Evolutionary conservation across 64 coral and sea anemone species (phyloP).

Genomic region (Astreopora myriophthalma): DNA sequence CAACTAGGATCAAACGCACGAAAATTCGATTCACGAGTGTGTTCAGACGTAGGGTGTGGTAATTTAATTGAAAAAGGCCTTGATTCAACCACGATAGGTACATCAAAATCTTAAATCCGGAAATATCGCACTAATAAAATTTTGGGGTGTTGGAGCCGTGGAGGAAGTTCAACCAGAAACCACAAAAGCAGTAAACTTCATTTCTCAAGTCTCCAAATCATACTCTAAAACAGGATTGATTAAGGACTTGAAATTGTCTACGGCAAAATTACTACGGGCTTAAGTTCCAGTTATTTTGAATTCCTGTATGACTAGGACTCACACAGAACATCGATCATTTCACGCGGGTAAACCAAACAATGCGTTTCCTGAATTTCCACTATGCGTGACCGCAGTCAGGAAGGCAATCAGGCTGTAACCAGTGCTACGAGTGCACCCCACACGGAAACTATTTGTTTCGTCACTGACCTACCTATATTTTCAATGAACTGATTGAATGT

Average conservation of each 20-base stretch:
- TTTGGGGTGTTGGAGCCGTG: not conserved
- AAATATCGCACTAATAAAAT: not conserved
- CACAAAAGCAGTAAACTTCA: no score
- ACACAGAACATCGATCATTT: not conserved
- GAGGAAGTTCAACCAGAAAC: not conserved
- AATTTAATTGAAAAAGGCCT: not conserved
- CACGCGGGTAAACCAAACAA: not conserved
- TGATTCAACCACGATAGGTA: not conserved
- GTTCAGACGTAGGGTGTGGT: slow-evolving; percentile 1
- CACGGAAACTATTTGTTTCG: slow-evolving; percentile 11
- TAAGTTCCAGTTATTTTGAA: not conserved
- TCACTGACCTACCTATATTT: slow-evolving; percentile 27
- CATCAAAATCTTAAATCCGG: not conserved
- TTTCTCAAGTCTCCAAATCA: not conserved
- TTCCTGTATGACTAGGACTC: not conserved
- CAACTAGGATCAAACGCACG: not conserved
- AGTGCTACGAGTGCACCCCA: not conserved
- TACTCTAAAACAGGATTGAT: not conserved
- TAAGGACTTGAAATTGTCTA: not conserved
- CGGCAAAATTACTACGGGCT: not conserved
- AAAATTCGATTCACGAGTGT: not conserved
- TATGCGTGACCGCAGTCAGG: not conserved
- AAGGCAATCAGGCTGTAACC: not conserved
- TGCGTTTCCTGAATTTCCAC: not conserved
- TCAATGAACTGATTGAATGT: not conserved